These are phyloP conservation scores for Drosophila macrospina DNA, from an alignment of 2,888 invertebrate genomes.

Conservation along the genomic window DNA sequence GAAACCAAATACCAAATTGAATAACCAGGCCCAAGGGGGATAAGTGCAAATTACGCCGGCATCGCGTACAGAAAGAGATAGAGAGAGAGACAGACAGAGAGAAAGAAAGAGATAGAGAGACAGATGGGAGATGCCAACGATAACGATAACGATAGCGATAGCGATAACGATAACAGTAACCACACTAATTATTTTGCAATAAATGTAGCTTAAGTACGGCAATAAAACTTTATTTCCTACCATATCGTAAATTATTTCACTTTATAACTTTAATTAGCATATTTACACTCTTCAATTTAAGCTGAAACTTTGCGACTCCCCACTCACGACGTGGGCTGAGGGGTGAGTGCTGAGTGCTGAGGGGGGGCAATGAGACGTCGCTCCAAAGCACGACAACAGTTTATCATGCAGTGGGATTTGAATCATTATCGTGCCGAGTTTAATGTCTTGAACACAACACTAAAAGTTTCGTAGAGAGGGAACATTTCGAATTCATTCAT, in stretches of 20 bases:
- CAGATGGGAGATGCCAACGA: constrained; percentile 32
- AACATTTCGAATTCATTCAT: constrained; percentile 54
- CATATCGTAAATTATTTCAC: constrained; percentile 77
- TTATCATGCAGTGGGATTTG: constrained; percentile 61
- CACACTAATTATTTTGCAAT: constrained; percentile 82
- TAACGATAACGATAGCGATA: constrained; percentile 44
- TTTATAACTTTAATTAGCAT: constrained; percentile 79
- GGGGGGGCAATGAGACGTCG: not conserved
- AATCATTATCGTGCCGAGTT: constrained; percentile 63
- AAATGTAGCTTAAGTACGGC: constrained; percentile 79
- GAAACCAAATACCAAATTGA: constrained; percentile 63
- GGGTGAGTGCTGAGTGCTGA: too few species aligned
- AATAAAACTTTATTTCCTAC: constrained; percentile 77
- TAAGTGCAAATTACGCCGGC: constrained; percentile 67
- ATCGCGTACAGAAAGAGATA: constrained; percentile 4
- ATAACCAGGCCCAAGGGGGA: constrained; percentile 66
- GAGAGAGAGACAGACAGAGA: not conserved
- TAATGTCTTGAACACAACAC: constrained; percentile 73
- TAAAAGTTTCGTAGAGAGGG: constrained; percentile 17
- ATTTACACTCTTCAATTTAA: constrained; percentile 61
- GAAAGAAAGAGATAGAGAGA: too few species aligned
- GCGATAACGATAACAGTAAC: constrained; percentile 51
- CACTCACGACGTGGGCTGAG: not conserved
- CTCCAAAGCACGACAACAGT: constrained; percentile 35
- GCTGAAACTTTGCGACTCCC: constrained; percentile 24